A percentile compares a stretch with the other conserved stretches of the same genome.
These are phyloP conservation scores for Muscicapa comitata DNA, from an alignment of 2,797 vertebrate species.

Conservation along the genomic window DNA sequence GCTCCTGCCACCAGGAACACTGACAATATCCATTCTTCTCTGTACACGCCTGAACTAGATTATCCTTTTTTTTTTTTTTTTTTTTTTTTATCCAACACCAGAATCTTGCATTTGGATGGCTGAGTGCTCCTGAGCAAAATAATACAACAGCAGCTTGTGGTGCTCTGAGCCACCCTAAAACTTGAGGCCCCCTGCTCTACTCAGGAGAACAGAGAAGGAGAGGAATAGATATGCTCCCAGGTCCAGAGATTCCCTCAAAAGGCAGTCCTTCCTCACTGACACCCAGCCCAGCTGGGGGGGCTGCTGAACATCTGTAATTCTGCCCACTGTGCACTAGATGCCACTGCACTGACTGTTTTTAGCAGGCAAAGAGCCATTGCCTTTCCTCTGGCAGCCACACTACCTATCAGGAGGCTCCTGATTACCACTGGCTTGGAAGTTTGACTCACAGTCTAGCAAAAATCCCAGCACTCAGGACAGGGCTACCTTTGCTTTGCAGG, in stretches of 20 bases:
- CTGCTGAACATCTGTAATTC: neutral
- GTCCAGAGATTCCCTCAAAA: neutral
- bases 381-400: neutral
- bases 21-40: neutral
- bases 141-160: neutral
- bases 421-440: neutral
- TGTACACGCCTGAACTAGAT: neutral
- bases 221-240: neutral
- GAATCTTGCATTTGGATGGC: neutral
- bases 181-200: neutral
- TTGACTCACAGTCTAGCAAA: neutral
- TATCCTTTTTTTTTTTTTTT: neutral
- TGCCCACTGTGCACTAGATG: slow-evolving; percentile 11
- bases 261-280: neutral
- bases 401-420: neutral
- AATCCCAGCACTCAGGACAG: neutral
- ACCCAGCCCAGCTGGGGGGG: neutral
- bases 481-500: neutral
- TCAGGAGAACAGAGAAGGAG: neutral
- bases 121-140: neutral
- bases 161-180: neutral
- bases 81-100: neutral
- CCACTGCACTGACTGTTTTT: slow-evolving; percentile 12
- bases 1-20: neutral
- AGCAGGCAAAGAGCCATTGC: neutral